Evolutionary conservation across 1,140 invertebrate genomes (phyloP), one percentile per base, ranked within the genome.

Genomic region (Hyles euphorbiae): DNA sequence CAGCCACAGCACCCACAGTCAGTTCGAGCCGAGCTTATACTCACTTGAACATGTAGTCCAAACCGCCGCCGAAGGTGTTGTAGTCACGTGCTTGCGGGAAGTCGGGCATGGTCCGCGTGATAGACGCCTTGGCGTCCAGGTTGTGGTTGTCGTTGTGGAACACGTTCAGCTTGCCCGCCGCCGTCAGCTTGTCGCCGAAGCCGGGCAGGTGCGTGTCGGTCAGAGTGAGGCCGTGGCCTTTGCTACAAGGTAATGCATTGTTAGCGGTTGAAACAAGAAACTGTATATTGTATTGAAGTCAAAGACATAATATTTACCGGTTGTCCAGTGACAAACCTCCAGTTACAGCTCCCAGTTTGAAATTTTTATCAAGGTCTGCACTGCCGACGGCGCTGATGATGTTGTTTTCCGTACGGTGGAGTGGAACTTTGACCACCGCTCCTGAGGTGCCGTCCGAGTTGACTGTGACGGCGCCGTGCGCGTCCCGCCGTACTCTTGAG

Each of bases 111-210:
- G 56, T 79, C 55, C 60, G 77, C 10, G 76, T 72, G 11, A 67
- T 68, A 56, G 78, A 81, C 5, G 78, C 74, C 45, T 72, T 78
- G 2, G 70, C 74, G 32, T 57, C 56, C 5, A 83, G 45, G 32
- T 79, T 68, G 11, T 83, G 74, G 50, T 74, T 59, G 56, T 74
- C 68, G n/a, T 72, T 76, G 63, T 81, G 63, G 22, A 81, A 63
- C 1, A 83, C 45, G 53, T 74, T 79, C 3, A 72, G 7, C n/a
- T 67, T 70, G 3, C 69, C 80, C 0, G 78, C 70, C 3, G 66
- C 78, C 0, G 74, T 72, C 8, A 79, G 47, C 53, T 74, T 69
- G 46, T 76, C 50, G 2, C 65, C 78, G 34, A 75, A 67, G 44
- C 58, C 53, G 5, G 76, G 74, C 0, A 80, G 67, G 34, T 68